Percentiles rank a stretch among this genome's conserved stretches.
Evolutionary conservation across 2,113 vertebrate genomes (phyloP).

Genomic region (Cariama cristata): DNA sequence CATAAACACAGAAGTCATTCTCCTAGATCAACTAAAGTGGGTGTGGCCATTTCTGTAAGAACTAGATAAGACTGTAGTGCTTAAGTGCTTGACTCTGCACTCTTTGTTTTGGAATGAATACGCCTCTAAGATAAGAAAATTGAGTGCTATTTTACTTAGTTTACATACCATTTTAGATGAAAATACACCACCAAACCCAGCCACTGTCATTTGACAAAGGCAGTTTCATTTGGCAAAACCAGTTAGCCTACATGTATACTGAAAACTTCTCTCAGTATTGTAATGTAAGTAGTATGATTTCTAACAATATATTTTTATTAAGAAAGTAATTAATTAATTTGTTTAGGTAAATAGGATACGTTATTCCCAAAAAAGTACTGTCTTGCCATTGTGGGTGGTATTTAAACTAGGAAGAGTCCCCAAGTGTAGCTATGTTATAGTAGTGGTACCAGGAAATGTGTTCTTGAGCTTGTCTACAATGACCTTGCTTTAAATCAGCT

Average conservation of each 20-base stretch:
- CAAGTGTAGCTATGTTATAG: background rate
- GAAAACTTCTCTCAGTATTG: background rate
- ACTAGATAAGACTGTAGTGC: background rate
- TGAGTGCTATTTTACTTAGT: background rate
- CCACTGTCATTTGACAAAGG: background rate
- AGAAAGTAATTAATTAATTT: background rate
- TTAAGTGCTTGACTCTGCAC: background rate
- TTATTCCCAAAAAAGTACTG: background rate
- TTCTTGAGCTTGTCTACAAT: background rate
- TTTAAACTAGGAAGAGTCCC: background rate
- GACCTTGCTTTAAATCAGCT: background rate
- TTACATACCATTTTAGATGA: background rate
- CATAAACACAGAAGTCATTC: background rate
- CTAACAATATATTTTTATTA: background rate
- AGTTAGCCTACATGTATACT: background rate
- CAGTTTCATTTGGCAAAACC: background rate
- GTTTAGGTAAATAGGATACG: background rate
- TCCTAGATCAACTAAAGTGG: rapidly evolving
- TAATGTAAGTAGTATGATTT: background rate
- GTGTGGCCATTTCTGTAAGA: background rate
- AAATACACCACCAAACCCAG: background rate
- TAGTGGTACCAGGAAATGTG: background rate
- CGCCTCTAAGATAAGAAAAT: background rate
- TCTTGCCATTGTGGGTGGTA: background rate
- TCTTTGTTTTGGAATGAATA: background rate